phyloP scores from a whole-genome alignment of 2,113 vertebrate genomes.

The Pantherophis guttatus region DNA sequence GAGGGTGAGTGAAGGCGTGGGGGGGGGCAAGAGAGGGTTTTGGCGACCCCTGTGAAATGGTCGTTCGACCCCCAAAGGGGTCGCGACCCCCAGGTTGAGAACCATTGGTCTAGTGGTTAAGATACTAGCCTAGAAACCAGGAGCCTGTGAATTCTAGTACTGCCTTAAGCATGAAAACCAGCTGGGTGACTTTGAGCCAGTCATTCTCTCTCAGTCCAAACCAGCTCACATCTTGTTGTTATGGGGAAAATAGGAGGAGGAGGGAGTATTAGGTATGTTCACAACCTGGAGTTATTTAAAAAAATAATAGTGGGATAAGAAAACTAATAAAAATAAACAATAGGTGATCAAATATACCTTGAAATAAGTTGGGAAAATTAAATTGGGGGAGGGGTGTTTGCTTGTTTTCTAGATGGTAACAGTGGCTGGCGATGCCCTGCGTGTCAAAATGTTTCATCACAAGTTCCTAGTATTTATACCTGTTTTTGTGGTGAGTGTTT shows the following conservation, averaged over 20 bases:
- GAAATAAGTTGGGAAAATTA: background rate
- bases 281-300: background rate
- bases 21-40: too few relatives aligned
- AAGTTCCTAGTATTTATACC: slow-evolving; percentile 83
- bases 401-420: slow-evolving; percentile 75
- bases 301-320: background rate
- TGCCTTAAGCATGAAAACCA: background rate
- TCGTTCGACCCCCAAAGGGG: too few relatives aligned
- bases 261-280: background rate
- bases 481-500: slow-evolving; percentile 93
- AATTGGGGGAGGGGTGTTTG: background rate
- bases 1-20: too few relatives aligned
- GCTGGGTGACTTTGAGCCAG: background rate
- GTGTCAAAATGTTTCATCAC: slow-evolving; percentile 89
- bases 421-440: slow-evolving; percentile 96
- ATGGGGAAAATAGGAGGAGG: background rate
- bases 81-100: too few relatives aligned
- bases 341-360: background rate
- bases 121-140: background rate
- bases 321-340: background rate
- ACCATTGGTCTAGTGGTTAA: background rate
- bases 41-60: too few relatives aligned
- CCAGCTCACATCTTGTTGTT: background rate
- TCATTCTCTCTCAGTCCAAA: background rate
- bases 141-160: background rate